Percentiles rank a stretch among this genome's conserved stretches.
Conservation (phyloP, 1,140 invertebrate species). For the Orius insidiosus region DNA sequence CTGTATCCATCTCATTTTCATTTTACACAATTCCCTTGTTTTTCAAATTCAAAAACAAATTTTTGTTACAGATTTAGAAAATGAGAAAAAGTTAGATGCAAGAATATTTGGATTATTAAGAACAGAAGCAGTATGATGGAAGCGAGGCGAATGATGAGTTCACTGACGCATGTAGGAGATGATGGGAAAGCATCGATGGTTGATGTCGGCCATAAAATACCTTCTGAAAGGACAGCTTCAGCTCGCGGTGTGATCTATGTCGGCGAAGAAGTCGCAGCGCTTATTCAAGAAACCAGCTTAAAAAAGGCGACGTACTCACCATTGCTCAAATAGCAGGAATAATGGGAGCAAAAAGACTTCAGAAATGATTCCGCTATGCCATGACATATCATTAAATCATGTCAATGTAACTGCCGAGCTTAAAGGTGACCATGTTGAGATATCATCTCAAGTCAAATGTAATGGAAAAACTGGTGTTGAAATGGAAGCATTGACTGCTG, state of each 20-base stretch:
- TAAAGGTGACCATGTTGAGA: conserved; percentile 30
- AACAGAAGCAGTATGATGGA: not conserved
- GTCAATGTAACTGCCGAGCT: conserved; percentile 45
- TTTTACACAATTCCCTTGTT: not conserved
- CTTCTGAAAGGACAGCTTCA: conserved; percentile 46
- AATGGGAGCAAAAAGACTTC: conserved; percentile 78
- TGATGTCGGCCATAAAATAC: conserved; percentile 58
- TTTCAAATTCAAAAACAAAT: not conserved
- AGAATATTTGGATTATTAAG: not conserved
- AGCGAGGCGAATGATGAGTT: too few relatives aligned
- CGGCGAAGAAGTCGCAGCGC: conserved; percentile 39
- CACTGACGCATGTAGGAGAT: conserved; percentile 57
- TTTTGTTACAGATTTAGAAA: not conserved
- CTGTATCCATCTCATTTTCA: too few relatives aligned
- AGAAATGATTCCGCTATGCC: conserved; percentile 85
- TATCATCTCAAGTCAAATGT: conserved; percentile 37
- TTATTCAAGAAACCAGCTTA: conserved; percentile 56
- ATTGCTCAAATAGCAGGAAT: conserved; percentile 84
- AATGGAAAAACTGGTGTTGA: conserved; percentile 79
- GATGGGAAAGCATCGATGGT: conserved; percentile 78
- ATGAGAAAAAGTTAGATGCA: not conserved
- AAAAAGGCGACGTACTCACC: conserved; percentile 85
- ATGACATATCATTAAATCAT: conserved; percentile 59
- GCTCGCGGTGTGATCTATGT: conserved; percentile 54
- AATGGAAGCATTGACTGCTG: conserved; percentile 93